Percentiles rank a stretch among this genome's conserved stretches.
Conservation (phyloP, 2,888 invertebrate species). For the Mesorhabditis spiculigera region DNA sequence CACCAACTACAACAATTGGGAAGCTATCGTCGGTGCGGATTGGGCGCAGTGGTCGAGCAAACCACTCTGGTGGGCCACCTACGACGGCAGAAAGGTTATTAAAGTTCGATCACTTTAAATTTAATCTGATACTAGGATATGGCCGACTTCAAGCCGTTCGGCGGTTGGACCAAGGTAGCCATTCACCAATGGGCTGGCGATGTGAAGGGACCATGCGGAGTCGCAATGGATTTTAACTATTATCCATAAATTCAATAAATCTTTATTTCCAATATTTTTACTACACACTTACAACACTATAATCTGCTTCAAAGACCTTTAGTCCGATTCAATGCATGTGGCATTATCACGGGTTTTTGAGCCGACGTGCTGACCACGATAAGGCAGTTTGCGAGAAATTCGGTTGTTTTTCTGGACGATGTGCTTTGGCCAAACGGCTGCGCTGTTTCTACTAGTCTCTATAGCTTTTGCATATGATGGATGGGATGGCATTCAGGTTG, state of each 20-base stretch:
- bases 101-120: slow-evolving; percentile 7
- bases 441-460: neutral
- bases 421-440: too few species aligned
- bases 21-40: slow-evolving; percentile 35
- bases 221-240: slow-evolving; percentile 34
- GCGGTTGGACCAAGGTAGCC: slow-evolving; percentile 29
- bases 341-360: too few species aligned
- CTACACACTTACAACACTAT: too few species aligned
- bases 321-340: too few species aligned
- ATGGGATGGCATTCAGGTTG: slow-evolving; percentile 3
- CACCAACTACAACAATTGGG: slow-evolving; percentile 21
- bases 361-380: too few species aligned
- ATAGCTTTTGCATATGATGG: neutral
- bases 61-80: slow-evolving; percentile 42
- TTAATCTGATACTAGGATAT: slow-evolving; percentile 7
- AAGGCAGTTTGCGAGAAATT: too few species aligned
- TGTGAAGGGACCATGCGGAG: slow-evolving; percentile 30
- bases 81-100: slow-evolving; percentile 28
- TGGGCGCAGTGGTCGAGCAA: slow-evolving; percentile 24
- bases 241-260: neutral
- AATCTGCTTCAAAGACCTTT: too few species aligned
- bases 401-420: too few species aligned
- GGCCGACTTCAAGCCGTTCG: slow-evolving; percentile 22
- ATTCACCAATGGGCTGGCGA: slow-evolving; percentile 36
- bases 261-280: too few species aligned